Evolutionary conservation across 2,113 vertebrate genomes (phyloP).

Genomic region (Aramus guarauna): DNA sequence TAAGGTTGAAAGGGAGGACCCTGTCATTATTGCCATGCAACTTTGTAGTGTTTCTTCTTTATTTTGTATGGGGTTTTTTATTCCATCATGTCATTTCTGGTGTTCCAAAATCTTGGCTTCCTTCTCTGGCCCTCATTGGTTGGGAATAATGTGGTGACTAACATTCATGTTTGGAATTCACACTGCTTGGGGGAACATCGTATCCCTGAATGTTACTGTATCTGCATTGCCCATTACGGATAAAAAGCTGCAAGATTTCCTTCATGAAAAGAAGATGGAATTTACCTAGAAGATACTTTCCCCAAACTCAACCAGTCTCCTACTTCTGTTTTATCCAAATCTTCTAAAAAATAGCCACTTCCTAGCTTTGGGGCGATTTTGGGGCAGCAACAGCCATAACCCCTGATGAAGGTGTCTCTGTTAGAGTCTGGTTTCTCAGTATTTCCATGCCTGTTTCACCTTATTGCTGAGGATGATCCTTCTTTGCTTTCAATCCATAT

Average conservation of each 20-base stretch:
- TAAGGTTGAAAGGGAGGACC: background rate
- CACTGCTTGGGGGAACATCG: background rate
- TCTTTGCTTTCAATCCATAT: background rate
- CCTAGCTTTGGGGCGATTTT: background rate
- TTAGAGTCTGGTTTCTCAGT: background rate
- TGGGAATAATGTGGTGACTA: background rate
- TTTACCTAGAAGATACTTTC: background rate
- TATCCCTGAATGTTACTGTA: background rate
- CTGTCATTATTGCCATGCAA: background rate
- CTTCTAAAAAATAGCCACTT: background rate
- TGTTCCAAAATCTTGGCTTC: background rate
- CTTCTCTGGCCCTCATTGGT: background rate
- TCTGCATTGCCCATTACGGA: background rate
- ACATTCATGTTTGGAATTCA: background rate
- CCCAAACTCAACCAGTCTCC: background rate
- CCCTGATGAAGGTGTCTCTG: background rate
- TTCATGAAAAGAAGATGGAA: background rate
- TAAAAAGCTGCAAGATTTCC: background rate
- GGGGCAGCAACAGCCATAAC: background rate
- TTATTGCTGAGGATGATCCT: background rate
- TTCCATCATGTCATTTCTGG: background rate
- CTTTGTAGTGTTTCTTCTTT: background rate
- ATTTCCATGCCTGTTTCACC: background rate
- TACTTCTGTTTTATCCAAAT: background rate
- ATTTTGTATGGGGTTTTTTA: background rate